Evolutionary conservation across 2,888 invertebrate genomes (phyloP), one percentile per base, ranked within the genome.

Genomic region (Scaptomyza caliginosa): DNA sequence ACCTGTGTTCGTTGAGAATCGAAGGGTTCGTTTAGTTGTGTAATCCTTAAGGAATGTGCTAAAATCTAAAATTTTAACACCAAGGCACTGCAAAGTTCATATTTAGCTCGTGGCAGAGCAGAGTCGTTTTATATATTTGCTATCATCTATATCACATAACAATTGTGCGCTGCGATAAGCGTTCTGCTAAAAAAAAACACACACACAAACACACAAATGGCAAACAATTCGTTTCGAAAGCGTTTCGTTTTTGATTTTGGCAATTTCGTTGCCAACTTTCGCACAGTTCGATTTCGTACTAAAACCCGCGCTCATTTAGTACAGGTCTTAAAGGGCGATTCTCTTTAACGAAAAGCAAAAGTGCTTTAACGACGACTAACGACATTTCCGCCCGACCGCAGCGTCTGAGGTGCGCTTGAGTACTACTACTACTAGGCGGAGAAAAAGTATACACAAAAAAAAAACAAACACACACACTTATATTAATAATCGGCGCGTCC

Each of bases 341-440:
- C 32, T 60, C 21, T 26, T 32, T 16, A 42, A 30, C 11, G 34
- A 28, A 24, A 6, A 32, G 39, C 32, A 42, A 69, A 68, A 64
- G 55, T 48, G 55, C 60, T 58, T 54, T 34, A 2, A 49, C 65
- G 60, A 51, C 43, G 48, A 74, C 50, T 70, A 63, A 46, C 79
- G 56, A 64, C 60, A 63, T 60, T 73, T 60, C 75, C 64, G 51
- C 21, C 70, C 82, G 64, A 77, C 85, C 82, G 82, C 71, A 71
- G 60, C 63, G 79, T 60, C 54, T 74, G 79, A 82, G 82, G 75
- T 85, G 69, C 78, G 76, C 71, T 74, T 74, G 71, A 82, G 76
- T 72, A 85, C 81, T 84, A 79, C 69, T 72, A 85, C 81, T 84
- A 85, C 81, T 81, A 80, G 46, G 49, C 58, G 36, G 38, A 26